Base-by-base conservation (phyloP, 1,140 invertebrate species). In the Brachionus rubens region DNA sequence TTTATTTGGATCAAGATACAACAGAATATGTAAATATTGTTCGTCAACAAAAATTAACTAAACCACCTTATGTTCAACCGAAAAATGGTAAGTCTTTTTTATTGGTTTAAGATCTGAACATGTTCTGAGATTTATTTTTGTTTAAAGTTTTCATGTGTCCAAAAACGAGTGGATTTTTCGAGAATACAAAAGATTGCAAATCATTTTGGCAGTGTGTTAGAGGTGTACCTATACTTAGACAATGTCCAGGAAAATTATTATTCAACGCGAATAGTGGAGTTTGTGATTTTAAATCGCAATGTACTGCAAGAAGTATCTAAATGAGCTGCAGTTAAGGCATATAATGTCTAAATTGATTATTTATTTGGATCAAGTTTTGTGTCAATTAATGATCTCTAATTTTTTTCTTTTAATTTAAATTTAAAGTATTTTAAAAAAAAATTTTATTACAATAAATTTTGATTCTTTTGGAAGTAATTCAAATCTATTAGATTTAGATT, bases 241-340 rank as follows among this genome's bases (percentile, higher is more conserved):
- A 4, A 3, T 59, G 54, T 19, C n/a, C 54, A 36, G 54, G 30
- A 7, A 36, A 59, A 33, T 59, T 59, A 59, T 26, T 59, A 59
- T 59, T 59, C 16, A 59, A 59, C 9, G 36, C 33, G 10, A 19
- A 59, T 16, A 1, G 19, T 40, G 28, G 54, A 4, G 54, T 59
- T 19, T 59, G 54, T 59, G 54, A 59, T 36, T 59, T 36, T 16
- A n/a, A 59, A n/a, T 59, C 54, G 7, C n/a, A 10, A 33, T 59
- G 54, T 59, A 59, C 14, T 59, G 30, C 33, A 7, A 59, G 36
- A 36, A 36, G n/a, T 16, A 36, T 16, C 33, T 59, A 19, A 59
- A 36, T n/a, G n/a, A n/a, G n/a, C n/a, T n/a, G n/a, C n/a, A n/a
- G n/a, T n/a, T n/a, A n/a, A n/a, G n/a, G n/a, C n/a, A n/a, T n/a